phyloP scores from a whole-genome alignment of 2,797 vertebrate species.

The Sebastes hubbsi region DNA sequence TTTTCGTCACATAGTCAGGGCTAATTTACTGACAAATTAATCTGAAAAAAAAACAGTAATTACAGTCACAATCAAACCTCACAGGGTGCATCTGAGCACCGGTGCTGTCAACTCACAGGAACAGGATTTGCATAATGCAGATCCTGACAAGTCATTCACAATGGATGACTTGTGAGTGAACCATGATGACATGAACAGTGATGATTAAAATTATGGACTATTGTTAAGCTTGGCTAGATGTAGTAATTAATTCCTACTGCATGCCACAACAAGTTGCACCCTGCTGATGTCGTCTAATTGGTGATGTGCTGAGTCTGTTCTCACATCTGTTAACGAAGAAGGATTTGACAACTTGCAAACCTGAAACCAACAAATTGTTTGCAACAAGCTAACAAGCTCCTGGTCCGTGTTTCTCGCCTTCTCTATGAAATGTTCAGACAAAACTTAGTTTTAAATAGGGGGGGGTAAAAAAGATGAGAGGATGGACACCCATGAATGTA shows the following conservation, averaged over 20 bases:
- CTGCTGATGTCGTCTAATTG: slow-evolving; percentile 57
- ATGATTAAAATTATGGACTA: slow-evolving; percentile 61
- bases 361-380: slow-evolving; percentile 50
- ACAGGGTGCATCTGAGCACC: slow-evolving; percentile 32
- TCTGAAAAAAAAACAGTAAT: slow-evolving; percentile 61
- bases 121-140: slow-evolving; percentile 51
- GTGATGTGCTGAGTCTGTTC: slow-evolving; percentile 39
- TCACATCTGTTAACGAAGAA: slow-evolving; percentile 52
- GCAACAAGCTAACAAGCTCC: slow-evolving; percentile 32
- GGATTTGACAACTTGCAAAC: slow-evolving; percentile 53
- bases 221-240: slow-evolving; percentile 61
- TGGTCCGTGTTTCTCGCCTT: background rate
- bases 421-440: slow-evolving; percentile 15
- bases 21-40: slow-evolving; percentile 67
- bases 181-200: slow-evolving; percentile 38
- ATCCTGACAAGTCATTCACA: slow-evolving; percentile 59
- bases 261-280: slow-evolving; percentile 29
- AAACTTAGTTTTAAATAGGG: slow-evolving; percentile 12
- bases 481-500: background rate
- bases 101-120: slow-evolving; percentile 47
- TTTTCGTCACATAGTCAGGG: slow-evolving; percentile 46
- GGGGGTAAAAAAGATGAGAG: slow-evolving; percentile 22
- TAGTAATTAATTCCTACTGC: slow-evolving; percentile 61
- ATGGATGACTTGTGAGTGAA: slow-evolving; percentile 57
- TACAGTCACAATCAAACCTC: slow-evolving; percentile 57